Evolutionary conservation across 2,888 invertebrate genomes (phyloP).

Genomic region (Venustoraphidia nigricollis): DNA sequence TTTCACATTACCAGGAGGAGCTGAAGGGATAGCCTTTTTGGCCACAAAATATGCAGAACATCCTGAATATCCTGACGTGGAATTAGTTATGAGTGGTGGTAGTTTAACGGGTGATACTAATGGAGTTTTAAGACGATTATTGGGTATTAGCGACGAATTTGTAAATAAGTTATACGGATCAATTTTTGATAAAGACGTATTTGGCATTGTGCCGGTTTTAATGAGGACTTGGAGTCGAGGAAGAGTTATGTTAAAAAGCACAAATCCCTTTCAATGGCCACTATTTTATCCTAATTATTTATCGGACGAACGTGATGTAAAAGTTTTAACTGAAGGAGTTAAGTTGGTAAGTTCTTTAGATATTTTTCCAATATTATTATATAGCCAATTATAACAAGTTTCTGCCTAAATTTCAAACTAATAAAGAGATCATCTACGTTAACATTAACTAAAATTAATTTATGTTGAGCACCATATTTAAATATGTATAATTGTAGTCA

Average conservation of each 20-base stretch:
- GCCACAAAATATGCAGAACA: slow-evolving; percentile 42
- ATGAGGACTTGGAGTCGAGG: slow-evolving; percentile 62
- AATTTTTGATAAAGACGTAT: slow-evolving; percentile 36
- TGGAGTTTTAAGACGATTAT: slow-evolving; percentile 44
- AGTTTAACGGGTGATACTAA: slow-evolving; percentile 58
- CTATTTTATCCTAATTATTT: slow-evolving; percentile 72
- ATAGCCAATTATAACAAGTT: too few species aligned
- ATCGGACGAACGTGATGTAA: slow-evolving; percentile 51
- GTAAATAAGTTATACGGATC: slow-evolving; percentile 37
- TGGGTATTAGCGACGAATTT: slow-evolving; percentile 49
- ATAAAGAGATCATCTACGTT: too few species aligned
- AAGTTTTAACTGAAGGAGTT: slow-evolving; percentile 56
- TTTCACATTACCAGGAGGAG: slow-evolving; percentile 61
- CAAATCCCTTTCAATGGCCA: slow-evolving; percentile 62
- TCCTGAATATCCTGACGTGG: slow-evolving; percentile 54
- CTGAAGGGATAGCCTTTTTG: slow-evolving; percentile 59
- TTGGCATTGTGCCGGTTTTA: slow-evolving; percentile 57
- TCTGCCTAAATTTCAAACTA: too few species aligned
- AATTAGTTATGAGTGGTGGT: slow-evolving; percentile 64
- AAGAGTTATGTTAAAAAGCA: slow-evolving; percentile 48
- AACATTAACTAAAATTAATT: too few species aligned
- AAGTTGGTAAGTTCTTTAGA: slow-evolving; percentile 38
- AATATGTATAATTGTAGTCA: too few species aligned
- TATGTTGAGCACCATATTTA: too few species aligned
- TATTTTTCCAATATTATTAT: background rate